These are phyloP conservation scores for Steinernema scapterisci DNA, from an alignment of 2,888 invertebrate genomes.

Conservation along the genomic window DNA sequence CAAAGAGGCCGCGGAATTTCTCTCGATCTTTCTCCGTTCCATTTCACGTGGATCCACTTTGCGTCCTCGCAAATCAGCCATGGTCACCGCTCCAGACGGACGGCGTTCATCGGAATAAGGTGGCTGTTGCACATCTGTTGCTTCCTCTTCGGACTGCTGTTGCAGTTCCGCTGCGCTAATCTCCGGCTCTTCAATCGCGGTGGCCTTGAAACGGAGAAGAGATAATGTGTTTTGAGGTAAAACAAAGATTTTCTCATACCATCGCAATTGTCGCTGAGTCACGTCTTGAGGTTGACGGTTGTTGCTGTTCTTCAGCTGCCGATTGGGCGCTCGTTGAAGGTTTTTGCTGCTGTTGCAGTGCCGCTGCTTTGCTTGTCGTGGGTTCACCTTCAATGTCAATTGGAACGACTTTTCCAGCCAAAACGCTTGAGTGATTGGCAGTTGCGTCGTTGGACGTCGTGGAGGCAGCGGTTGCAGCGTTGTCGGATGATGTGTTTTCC, in stretches of 20 bases:
- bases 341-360: background rate
- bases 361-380: conserved; percentile 6
- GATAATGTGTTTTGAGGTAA: too few relatives aligned
- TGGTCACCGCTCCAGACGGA: background rate
- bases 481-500: background rate
- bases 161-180: background rate
- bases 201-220: background rate
- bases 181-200: background rate
- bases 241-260: too few relatives aligned
- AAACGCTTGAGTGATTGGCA: conserved; percentile 25
- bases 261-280: background rate
- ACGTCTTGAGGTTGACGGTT: background rate
- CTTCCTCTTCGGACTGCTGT: too few relatives aligned
- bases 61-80: conserved; percentile 11
- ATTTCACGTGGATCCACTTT: conserved; percentile 33
- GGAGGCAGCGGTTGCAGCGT: background rate
- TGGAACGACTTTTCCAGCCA: conserved; percentile 18
- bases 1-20: conserved; percentile 62
- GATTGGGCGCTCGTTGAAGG: background rate
- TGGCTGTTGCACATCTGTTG: background rate
- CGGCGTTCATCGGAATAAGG: background rate
- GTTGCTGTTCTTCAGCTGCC: background rate
- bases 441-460: background rate
- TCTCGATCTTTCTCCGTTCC: conserved; percentile 43
- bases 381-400: conserved; percentile 29